A percentile compares a stretch with the other conserved stretches of the same genome.
phyloP scores from a whole-genome alignment of 2,888 invertebrate species.

The Lathronympha strigana region DNA sequence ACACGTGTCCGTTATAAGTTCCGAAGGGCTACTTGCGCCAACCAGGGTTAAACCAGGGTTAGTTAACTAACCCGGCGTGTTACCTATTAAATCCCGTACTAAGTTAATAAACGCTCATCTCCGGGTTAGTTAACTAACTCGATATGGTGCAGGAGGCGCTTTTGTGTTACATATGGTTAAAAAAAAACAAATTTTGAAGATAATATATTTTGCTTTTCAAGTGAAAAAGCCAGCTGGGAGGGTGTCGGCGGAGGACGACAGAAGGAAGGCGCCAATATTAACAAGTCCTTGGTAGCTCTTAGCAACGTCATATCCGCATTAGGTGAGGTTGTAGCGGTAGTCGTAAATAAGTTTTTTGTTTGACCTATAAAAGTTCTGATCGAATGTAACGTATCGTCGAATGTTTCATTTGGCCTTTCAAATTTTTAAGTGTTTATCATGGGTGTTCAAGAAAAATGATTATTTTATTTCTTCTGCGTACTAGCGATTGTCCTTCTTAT shows the following conservation, averaged over 20 bases:
- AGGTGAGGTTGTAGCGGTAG: conserved; percentile 76
- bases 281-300: conserved; percentile 91
- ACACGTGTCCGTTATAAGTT: too few species aligned
- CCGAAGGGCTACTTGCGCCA: too few species aligned
- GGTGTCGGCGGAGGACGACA: conserved; percentile 88
- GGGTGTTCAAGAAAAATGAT: not conserved
- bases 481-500: too few species aligned
- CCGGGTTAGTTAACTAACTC: too few species aligned
- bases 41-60: too few species aligned
- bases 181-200: too few species aligned
- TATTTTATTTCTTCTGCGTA: too few species aligned
- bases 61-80: too few species aligned
- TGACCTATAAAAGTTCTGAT: not conserved
- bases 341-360: not conserved
- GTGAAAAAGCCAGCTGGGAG: conserved; percentile 89
- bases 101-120: too few species aligned
- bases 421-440: not conserved
- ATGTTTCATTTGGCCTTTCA: not conserved
- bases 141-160: too few species aligned
- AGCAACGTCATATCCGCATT: conserved; percentile 92
- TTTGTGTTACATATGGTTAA: not conserved
- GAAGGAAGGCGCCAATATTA: conserved; percentile 88
- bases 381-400: not conserved
- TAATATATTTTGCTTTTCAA: conserved; percentile 54
- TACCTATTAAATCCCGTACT: too few species aligned